A percentile compares a stretch with the other conserved stretches of the same genome.
These are phyloP conservation scores for Clarias fuscus DNA, from an alignment of 2,797 vertebrate genomes.

Conservation along the genomic window DNA sequence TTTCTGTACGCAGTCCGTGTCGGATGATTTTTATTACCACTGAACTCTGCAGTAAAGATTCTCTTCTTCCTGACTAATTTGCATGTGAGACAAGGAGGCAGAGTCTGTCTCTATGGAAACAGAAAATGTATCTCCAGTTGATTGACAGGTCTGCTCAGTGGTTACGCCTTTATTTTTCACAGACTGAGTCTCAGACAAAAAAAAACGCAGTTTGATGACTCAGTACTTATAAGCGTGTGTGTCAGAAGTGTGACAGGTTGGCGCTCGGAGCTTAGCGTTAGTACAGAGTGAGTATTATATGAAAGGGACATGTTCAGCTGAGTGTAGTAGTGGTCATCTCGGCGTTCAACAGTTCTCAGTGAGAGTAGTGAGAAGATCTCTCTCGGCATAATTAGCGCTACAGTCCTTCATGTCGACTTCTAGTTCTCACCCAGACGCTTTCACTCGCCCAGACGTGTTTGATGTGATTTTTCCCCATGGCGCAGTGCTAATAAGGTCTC, in stretches of 20 bases:
- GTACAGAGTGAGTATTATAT: neutral
- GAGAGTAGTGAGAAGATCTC: neutral
- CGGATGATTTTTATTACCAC: neutral
- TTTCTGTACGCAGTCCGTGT: neutral
- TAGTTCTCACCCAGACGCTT: neutral
- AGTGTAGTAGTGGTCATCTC: neutral
- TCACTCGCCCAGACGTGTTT: constrained; percentile 3
- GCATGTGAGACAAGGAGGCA: constrained; percentile 6
- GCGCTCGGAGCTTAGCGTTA: neutral
- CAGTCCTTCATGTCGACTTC: neutral
- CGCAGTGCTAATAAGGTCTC: constrained; percentile 9
- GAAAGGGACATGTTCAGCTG: neutral
- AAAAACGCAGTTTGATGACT: too few species aligned
- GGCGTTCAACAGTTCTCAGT: neutral
- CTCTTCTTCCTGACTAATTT: neutral
- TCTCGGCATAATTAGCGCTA: neutral
- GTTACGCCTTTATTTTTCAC: neutral
- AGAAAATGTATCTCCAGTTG: neutral
- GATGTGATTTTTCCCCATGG: neutral
- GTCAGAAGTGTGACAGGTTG: neutral
- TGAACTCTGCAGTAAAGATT: neutral
- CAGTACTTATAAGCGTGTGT: neutral
- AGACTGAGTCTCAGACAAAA: neutral
- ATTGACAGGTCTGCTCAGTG: constrained; percentile 25
- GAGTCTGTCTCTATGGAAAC: constrained; percentile 34